phyloP scores from a whole-genome alignment of 2,888 invertebrate genomes.

The Scaptomyza polygonia region DNA sequence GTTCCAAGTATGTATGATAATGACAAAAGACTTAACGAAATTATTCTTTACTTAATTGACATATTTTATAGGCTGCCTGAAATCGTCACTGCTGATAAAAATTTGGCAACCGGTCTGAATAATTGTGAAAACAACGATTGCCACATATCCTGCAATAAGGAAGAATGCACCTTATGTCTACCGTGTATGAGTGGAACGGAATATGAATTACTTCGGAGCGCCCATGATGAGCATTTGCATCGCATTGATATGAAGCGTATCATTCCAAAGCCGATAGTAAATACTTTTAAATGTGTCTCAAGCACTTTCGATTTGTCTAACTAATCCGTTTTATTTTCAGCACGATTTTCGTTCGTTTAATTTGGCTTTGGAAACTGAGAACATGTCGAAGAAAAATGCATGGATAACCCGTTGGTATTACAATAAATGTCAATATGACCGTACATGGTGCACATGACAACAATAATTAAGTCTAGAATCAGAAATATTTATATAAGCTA shows the following conservation, averaged over 20 bases:
- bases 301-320: neutral
- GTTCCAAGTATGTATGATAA: slow-evolving; percentile 30
- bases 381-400: slow-evolving; percentile 89
- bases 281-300: rapidly evolving
- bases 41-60: neutral
- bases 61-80: slow-evolving; percentile 84
- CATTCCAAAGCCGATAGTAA: slow-evolving; percentile 89
- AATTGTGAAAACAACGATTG: slow-evolving; percentile 87
- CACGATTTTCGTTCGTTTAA: slow-evolving; percentile 69
- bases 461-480: neutral
- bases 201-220: slow-evolving; percentile 86
- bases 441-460: slow-evolving; percentile 88
- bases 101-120: slow-evolving; percentile 90
- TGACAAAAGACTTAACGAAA: neutral
- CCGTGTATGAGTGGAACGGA: slow-evolving; percentile 89
- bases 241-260: slow-evolving; percentile 92
- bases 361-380: slow-evolving; percentile 84
- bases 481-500: neutral
- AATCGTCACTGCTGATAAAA: slow-evolving; percentile 91
- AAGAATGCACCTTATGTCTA: slow-evolving; percentile 91
- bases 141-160: slow-evolving; percentile 87
- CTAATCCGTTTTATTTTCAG: slow-evolving; percentile 52
- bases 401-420: slow-evolving; percentile 93
- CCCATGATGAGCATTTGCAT: slow-evolving; percentile 92
- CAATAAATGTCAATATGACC: slow-evolving; percentile 93